phyloP scores from a whole-genome alignment of 2,113 vertebrate species.

The Boulengeromyrus knoepffleri region DNA sequence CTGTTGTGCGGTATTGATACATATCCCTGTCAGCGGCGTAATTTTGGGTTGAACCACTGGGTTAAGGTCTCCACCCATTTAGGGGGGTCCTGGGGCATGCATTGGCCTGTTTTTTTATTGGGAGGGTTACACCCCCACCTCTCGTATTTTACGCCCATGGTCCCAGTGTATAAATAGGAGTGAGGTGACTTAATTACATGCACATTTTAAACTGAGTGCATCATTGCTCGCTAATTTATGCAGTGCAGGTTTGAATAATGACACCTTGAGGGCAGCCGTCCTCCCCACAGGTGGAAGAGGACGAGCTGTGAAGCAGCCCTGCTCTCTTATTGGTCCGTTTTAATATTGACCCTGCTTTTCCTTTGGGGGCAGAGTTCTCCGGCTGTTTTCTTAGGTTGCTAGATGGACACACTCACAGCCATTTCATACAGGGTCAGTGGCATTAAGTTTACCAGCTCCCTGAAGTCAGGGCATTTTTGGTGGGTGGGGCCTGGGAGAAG shows the following conservation, averaged over 20 bases:
- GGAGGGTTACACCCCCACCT: background rate
- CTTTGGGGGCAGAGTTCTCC: background rate
- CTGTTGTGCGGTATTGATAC: background rate
- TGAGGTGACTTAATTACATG: background rate
- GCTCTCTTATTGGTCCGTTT: background rate
- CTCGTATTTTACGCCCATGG: background rate
- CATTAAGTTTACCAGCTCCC: background rate
- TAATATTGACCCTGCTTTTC: background rate
- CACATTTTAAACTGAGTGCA: background rate
- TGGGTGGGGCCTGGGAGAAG: background rate
- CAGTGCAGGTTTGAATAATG: background rate
- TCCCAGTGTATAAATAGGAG: background rate
- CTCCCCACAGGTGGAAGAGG: background rate
- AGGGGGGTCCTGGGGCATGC: background rate
- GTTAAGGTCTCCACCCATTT: background rate
- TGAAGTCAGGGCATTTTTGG: background rate
- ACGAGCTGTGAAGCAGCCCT: background rate
- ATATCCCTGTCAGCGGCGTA: background rate
- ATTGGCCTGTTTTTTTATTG: background rate
- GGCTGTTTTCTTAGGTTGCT: background rate
- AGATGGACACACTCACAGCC: background rate
- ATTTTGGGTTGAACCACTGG: background rate
- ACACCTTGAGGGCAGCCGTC: background rate
- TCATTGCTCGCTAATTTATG: background rate
- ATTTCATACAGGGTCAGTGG: background rate